phyloP scores from a whole-genome alignment of 2,797 vertebrate species.

The Scleropages formosus region DNA sequence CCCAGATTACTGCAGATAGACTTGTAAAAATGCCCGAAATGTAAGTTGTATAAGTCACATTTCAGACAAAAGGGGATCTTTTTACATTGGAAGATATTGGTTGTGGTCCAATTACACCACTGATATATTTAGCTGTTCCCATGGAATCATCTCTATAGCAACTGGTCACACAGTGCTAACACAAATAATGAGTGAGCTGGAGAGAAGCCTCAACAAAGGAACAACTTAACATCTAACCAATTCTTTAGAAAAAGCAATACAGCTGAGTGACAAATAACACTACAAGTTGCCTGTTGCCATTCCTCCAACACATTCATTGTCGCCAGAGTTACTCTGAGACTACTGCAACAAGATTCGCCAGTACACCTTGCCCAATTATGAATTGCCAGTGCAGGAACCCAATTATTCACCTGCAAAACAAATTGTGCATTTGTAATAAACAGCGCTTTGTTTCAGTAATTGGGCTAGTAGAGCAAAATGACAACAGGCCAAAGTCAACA shows the following conservation, averaged over 20 bases:
- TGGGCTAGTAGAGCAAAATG: neutral
- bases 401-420: neutral
- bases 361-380: no score
- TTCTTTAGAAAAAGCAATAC: neutral
- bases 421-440: neutral
- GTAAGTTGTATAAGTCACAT: no score
- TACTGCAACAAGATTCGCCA: no score
- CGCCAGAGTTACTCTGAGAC: no score
- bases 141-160: constrained; percentile 8
- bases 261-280: neutral
- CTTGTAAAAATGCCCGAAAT: no score
- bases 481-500: neutral
- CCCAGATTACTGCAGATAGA: no score
- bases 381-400: no score
- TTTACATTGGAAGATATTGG: neutral
- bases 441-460: neutral
- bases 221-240: neutral
- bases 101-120: constrained; percentile 8
- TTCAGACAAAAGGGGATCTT: neutral
- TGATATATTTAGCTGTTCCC: constrained; percentile 13
- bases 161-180: neutral
- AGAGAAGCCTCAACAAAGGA: neutral
- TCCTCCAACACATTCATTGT: no score
- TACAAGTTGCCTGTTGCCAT: no score
- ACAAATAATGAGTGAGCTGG: neutral